These are phyloP conservation scores for Oceanodroma tethys DNA, from an alignment of 2,113 vertebrate species.

Conservation along the genomic window DNA sequence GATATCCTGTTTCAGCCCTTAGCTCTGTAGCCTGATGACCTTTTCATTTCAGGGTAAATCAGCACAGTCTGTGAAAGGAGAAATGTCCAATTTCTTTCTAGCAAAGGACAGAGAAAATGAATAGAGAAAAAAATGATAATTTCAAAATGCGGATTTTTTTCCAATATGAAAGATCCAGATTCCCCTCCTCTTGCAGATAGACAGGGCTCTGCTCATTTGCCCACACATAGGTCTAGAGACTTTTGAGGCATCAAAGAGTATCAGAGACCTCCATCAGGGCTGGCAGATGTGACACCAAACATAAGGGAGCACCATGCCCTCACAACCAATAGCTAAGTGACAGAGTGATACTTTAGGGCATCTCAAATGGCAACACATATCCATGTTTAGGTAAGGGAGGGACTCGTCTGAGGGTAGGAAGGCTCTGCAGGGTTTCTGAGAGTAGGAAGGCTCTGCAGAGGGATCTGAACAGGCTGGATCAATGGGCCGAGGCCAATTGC, in stretches of 20 bases:
- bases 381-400: background rate
- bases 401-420: too few species aligned
- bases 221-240: background rate
- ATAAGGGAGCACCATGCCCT: background rate
- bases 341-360: background rate
- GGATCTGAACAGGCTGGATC: too few species aligned
- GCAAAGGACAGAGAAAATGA: background rate
- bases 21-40: background rate
- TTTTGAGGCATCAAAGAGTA: background rate
- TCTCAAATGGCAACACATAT: background rate
- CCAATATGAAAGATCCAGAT: background rate
- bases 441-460: too few species aligned
- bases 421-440: too few species aligned
- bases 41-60: background rate
- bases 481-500: too few species aligned
- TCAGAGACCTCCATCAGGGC: background rate
- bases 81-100: background rate
- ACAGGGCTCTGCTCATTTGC: background rate
- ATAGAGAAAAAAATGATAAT: background rate
- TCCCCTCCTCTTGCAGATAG: background rate
- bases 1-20: background rate
- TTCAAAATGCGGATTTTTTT: background rate
- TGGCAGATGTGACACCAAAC: background rate
- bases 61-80: background rate
- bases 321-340: background rate